phyloP scores from a whole-genome alignment of 2,113 vertebrate species.

The Myrmecobius fasciatus region DNA sequence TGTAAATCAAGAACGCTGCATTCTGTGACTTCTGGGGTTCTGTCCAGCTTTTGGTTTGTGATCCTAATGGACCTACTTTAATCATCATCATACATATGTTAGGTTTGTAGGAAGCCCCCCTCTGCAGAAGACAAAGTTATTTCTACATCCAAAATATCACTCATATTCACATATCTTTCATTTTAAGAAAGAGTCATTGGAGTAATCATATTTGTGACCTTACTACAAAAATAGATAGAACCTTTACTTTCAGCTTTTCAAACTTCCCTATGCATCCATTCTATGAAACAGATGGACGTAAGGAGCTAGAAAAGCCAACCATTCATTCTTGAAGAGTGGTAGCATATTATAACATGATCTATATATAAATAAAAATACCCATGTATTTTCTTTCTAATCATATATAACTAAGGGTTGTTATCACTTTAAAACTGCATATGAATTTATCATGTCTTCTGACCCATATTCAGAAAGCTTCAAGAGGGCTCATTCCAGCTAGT shows the following conservation, averaged over 20 bases:
- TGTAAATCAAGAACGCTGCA: not conserved
- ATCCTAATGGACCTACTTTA: not conserved
- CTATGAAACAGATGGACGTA: not conserved
- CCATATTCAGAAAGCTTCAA: slow-evolving; percentile 26
- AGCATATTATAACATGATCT: not conserved
- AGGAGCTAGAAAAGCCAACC: not conserved
- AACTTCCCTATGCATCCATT: not conserved
- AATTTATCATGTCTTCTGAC: slow-evolving; percentile 70
- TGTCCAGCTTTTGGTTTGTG: not conserved
- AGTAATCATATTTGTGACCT: not conserved
- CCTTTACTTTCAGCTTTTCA: not conserved
- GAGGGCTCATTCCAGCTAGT: slow-evolving; percentile 51
- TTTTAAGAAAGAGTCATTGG: not conserved
- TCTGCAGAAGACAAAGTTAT: not conserved
- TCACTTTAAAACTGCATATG: slow-evolving; percentile 63
- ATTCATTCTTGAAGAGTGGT: not conserved
- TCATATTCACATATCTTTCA: not conserved
- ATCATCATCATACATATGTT: not conserved
- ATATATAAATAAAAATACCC: not conserved
- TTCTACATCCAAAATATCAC: not conserved
- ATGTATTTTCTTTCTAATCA: not conserved
- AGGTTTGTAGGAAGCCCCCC: not conserved
- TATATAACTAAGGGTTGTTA: slow-evolving; percentile 27
- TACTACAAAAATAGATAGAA: slow-evolving; percentile 4
- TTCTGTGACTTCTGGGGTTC: not conserved